A percentile compares a stretch with the other conserved stretches of the same genome.
Conservation (phyloP, 2,113 vertebrate genomes). For the Blennius ocellaris region DNA sequence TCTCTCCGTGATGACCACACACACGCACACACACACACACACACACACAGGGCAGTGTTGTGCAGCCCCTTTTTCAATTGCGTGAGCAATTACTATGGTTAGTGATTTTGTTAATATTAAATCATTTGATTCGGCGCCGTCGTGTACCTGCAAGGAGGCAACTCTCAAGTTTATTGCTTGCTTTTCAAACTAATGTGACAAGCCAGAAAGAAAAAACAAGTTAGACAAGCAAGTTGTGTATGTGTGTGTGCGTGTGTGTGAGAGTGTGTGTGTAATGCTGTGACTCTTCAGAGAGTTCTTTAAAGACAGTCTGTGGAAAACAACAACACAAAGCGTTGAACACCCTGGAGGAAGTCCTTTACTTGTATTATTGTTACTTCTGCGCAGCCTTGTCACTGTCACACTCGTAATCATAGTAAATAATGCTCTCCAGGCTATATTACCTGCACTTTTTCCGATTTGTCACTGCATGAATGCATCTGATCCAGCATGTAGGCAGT, state of each 20-base stretch:
- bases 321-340: neutral
- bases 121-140: neutral
- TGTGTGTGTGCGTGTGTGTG: conserved; percentile 1
- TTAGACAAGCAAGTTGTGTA: neutral
- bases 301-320: conserved; percentile 23
- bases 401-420: conserved; percentile 52
- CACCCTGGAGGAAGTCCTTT: conserved; percentile 26
- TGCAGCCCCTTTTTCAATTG: conserved; percentile 50
- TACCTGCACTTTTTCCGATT: neutral
- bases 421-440: conserved; percentile 38
- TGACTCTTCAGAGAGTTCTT: neutral
- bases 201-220: neutral
- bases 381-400: conserved; percentile 43
- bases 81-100: conserved; percentile 39
- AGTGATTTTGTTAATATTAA: conserved; percentile 39
- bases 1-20: conserved; percentile 45
- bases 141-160: too few relatives aligned
- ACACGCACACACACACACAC: neutral
- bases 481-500: conserved; percentile 1
- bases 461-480: neutral
- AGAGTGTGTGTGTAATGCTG: neutral
- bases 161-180: neutral
- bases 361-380: neutral
- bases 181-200: conserved; percentile 10
- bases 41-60: neutral